Evolutionary conservation across 92 coral and sea anemone genomes (phyloP), one percentile per base, ranked within the genome.

Genomic region (Anthopleura xanthogrammica): DNA sequence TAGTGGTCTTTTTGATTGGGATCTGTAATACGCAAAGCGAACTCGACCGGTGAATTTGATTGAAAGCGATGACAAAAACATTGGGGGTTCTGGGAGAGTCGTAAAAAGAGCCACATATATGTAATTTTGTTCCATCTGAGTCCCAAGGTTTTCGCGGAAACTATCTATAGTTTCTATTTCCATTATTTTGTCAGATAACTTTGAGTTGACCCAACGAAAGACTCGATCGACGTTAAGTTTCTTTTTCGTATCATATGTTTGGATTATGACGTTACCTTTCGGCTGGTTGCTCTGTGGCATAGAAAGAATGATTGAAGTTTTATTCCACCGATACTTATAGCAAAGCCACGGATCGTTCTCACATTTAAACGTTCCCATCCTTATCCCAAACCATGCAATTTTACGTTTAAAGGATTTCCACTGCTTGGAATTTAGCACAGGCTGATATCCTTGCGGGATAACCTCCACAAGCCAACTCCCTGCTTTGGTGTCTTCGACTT

Each of bases 401-500:
- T 89, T 97, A 71, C 89, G 89, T 72, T 89, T 88, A 14, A 97
- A 86, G 29, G 78, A 58, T 10, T 81, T 64, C 99, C 99, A 97
- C 77, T 97, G 98, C 80, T 90, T 90, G 58, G 91, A 77, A 60
- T 87, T 90, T 73, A 92, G 85, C 70, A 91, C 82, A 8, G 95
- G 94, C 2, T 92, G 54, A 2, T 66, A 83, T 8, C 91, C 93
- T 73, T 85, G 81, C 7, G 98, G 97, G 55, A 97, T 90, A 85
- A 97, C 89, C 81, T 94, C 97, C 68, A 97, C 95, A 48, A 97
- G 83, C 99, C 99, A 97, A 79, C 97, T 90, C 81, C 98, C 98
- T 0, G 99, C 99, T 75, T 97, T 97, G 22, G 99, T 97, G 85
- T 97, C 99, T 86, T 97, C 99, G 50, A 97, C 96, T 64, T 97